phyloP scores from a whole-genome alignment of 2,797 vertebrate genomes.

The Molossus molossus region DNA sequence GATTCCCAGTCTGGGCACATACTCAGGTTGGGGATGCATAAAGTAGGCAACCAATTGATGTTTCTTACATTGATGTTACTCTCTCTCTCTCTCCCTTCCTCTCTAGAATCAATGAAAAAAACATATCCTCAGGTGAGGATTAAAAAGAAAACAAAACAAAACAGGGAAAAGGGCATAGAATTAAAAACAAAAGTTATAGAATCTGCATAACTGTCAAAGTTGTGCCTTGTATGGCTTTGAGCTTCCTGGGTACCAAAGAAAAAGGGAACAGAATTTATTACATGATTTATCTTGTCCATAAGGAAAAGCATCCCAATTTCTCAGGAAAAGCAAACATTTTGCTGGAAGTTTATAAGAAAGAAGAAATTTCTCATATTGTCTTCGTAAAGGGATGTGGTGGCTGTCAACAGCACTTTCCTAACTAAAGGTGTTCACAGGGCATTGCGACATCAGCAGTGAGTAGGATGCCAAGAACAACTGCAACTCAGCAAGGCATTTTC shows the following conservation, averaged over 20 bases:
- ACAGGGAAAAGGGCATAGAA: neutral
- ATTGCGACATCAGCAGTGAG: neutral
- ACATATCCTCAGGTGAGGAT: neutral
- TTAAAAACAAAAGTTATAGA: neutral
- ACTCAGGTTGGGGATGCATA: neutral
- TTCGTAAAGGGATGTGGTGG: fast-evolving
- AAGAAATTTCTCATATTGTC: neutral
- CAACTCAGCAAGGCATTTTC: neutral
- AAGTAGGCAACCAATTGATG: neutral
- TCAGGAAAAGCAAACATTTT: neutral
- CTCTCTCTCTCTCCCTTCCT: too few species aligned
- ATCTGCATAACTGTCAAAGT: neutral
- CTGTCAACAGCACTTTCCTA: neutral
- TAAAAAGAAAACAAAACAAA: neutral
- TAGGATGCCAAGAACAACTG: neutral
- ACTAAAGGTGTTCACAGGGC: neutral
- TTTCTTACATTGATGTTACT: too few species aligned
- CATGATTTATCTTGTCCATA: neutral
- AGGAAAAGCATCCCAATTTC: neutral
- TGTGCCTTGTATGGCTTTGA: neutral
- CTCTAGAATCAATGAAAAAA: neutral
- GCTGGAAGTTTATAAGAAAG: neutral
- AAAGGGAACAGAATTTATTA: neutral
- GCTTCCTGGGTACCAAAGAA: neutral
- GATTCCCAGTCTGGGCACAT: neutral